A percentile compares a stretch with the other conserved stretches of the same genome.
Evolutionary conservation across 1,140 invertebrate genomes (phyloP).

Genomic region (Cyrtorhinus lividipennis): DNA sequence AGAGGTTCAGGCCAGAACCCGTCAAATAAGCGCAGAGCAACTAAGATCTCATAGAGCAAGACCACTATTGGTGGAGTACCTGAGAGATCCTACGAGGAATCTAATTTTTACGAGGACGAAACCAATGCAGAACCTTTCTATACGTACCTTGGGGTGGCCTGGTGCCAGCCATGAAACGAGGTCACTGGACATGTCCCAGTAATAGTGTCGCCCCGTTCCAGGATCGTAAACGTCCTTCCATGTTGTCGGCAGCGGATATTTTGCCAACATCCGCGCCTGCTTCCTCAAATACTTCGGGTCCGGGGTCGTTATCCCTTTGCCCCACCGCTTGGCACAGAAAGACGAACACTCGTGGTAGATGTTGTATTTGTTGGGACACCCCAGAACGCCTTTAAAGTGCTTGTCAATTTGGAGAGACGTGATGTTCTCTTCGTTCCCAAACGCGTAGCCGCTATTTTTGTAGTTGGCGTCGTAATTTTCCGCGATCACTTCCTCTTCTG

Average conservation of each 20-base stretch:
- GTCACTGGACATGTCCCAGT: conserved; percentile 85
- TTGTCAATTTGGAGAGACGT: conserved; percentile 15
- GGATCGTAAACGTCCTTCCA: conserved; percentile 92
- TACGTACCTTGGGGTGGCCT: conserved; percentile 59
- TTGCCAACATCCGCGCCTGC: conserved; percentile 60
- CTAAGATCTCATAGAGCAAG: too few relatives aligned
- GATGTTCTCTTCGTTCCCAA: conserved; percentile 12
- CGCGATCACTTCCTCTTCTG: conserved; percentile 66
- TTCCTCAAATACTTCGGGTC: conserved; percentile 56
- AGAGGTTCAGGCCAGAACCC: too few relatives aligned
- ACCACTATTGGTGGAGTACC: too few relatives aligned
- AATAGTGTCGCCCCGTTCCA: conserved; percentile 71
- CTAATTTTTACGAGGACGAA: too few relatives aligned
- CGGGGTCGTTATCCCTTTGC: conserved; percentile 53
- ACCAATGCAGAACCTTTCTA: too few relatives aligned
- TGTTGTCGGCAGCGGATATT: conserved; percentile 79
- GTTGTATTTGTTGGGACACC: conserved; percentile 94
- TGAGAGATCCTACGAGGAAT: too few relatives aligned
- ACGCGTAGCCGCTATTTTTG: conserved; percentile 9
- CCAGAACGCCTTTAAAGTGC: conserved; percentile 42
- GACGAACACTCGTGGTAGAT: conserved; percentile 83
- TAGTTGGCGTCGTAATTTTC: conserved; percentile 53
- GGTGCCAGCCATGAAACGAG: conserved; percentile 91
- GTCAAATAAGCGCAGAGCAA: too few relatives aligned
- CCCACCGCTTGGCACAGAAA: conserved; percentile 82